phyloP scores from a whole-genome alignment of 2,113 vertebrate species.

The Gadus chalcogrammus region DNA sequence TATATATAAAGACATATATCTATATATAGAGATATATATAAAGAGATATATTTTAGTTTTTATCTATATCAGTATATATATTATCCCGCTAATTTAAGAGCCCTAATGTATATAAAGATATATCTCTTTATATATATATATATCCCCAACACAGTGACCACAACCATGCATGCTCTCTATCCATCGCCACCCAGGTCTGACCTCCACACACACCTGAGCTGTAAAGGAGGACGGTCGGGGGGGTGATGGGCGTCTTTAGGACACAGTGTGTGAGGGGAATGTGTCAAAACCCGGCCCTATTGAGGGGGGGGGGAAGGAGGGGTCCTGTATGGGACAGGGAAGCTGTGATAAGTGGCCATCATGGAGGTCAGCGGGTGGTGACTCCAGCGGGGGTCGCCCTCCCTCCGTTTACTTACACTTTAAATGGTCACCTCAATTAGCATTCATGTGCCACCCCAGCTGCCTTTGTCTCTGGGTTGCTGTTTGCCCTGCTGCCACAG shows the following conservation, averaged over 20 bases:
- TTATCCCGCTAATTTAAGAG: no score
- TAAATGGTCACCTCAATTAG: conserved; percentile 65
- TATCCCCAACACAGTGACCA: no score
- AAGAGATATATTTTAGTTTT: no score
- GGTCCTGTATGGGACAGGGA: conserved; percentile 21
- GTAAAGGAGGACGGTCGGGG: conserved; percentile 6
- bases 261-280: conserved; percentile 53
- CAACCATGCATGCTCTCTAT: conserved; percentile 28
- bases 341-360: conserved; percentile 65
- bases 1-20: no score
- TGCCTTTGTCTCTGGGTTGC: conserved; percentile 31
- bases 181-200: conserved; percentile 34
- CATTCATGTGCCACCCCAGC: conserved; percentile 58
- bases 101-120: no score
- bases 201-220: conserved; percentile 18
- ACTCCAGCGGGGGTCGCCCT: conserved; percentile 56
- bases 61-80: no score
- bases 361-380: conserved; percentile 70
- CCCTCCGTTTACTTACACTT: conserved; percentile 49
- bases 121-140: no score
- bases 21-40: no score
- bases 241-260: not conserved
- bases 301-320: conserved; percentile 54
- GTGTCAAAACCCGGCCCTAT: conserved; percentile 62
- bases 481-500: conserved; percentile 47